These are phyloP conservation scores for Ophion obscuratus DNA, from an alignment of 2,888 invertebrate genomes.

Conservation along the genomic window DNA sequence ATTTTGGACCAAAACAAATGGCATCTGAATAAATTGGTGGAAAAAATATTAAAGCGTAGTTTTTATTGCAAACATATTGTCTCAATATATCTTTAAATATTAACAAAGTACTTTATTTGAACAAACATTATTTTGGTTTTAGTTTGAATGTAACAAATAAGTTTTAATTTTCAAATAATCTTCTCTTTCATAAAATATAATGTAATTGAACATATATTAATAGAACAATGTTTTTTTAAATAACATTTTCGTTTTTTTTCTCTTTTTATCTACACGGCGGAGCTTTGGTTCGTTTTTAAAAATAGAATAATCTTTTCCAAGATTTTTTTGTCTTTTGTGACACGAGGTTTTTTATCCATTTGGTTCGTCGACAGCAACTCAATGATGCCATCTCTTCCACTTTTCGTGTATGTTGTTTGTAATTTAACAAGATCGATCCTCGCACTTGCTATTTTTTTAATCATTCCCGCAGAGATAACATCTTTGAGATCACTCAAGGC, in stretches of 20 bases:
- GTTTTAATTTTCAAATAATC: too few relatives aligned
- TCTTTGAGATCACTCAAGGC: slow-evolving; percentile 36
- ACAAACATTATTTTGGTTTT: too few relatives aligned
- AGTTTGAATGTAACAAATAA: too few relatives aligned
- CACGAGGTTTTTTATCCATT: slow-evolving; percentile 32
- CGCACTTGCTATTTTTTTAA: slow-evolving; percentile 45
- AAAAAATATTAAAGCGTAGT: too few relatives aligned
- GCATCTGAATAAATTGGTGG: too few relatives aligned
- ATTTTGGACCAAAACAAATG: too few relatives aligned
- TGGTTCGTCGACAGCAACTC: slow-evolving; percentile 29
- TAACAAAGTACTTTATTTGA: too few relatives aligned
- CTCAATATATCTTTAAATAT: too few relatives aligned
- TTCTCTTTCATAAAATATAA: too few relatives aligned
- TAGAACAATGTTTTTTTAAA: slow-evolving; percentile 14
- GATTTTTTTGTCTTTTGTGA: slow-evolving; percentile 46
- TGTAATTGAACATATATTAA: not conserved
- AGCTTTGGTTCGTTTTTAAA: slow-evolving; percentile 29
- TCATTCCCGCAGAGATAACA: slow-evolving; percentile 44
- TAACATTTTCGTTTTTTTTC: slow-evolving; percentile 9
- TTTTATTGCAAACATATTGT: too few relatives aligned
- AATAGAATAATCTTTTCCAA: slow-evolving; percentile 35
- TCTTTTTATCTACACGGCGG: not conserved
- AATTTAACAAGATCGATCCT: slow-evolving; percentile 24
- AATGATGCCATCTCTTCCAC: slow-evolving; percentile 28
- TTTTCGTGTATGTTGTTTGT: slow-evolving; percentile 23